phyloP scores from a whole-genome alignment of 2,797 vertebrate genomes.

The Cetoscarus ocellatus region DNA sequence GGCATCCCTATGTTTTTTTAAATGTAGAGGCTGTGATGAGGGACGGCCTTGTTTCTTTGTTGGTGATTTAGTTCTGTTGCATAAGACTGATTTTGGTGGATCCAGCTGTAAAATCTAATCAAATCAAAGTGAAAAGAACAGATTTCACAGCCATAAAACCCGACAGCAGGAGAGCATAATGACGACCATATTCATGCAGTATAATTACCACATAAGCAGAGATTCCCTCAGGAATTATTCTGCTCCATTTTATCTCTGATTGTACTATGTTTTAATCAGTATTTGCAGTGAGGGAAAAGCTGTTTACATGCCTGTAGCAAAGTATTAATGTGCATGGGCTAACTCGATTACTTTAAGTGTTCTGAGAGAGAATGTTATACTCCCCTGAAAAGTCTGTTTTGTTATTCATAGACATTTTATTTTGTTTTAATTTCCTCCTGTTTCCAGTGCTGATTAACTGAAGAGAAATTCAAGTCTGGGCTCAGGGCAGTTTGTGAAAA shows the following conservation, averaged over 20 bases:
- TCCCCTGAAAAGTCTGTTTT: background rate
- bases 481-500: background rate
- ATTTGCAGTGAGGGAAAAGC: constrained; percentile 36
- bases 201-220: constrained; percentile 35
- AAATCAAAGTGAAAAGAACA: constrained; percentile 13
- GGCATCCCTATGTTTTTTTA: too few relatives aligned
- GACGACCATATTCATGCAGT: constrained; percentile 6
- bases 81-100: background rate
- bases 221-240: constrained; percentile 38
- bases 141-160: constrained; percentile 24
- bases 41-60: too few relatives aligned
- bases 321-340: constrained; percentile 37
- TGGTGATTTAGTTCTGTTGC: background rate
- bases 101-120: background rate
- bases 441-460: background rate
- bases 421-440: background rate
- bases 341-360: constrained; percentile 20
- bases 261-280: constrained; percentile 52
- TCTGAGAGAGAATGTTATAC: background rate
- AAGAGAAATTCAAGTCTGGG: background rate
- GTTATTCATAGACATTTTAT: background rate
- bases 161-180: constrained; percentile 35
- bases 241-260: constrained; percentile 48
- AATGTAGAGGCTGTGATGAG: too few relatives aligned
- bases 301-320: constrained; percentile 53